Conservation (phyloP, 1,140 invertebrate species). For the Arion vulgaris region DNA sequence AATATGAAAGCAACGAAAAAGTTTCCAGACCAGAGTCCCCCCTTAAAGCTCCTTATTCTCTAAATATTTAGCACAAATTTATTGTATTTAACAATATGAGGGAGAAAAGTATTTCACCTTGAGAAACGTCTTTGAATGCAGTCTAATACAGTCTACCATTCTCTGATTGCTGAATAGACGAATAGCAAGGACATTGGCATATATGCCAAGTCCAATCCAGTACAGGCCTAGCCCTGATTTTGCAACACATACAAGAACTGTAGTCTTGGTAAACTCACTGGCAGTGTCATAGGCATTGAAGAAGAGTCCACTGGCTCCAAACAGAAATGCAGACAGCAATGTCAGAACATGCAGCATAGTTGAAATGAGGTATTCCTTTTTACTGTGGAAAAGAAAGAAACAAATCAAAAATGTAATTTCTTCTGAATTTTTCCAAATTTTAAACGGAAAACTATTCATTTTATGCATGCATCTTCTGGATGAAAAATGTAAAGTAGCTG, state of each 20-base stretch:
- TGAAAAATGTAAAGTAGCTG: too few relatives aligned
- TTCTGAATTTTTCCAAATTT: too few relatives aligned
- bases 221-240: constrained; percentile 64
- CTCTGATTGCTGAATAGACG: constrained; percentile 68
- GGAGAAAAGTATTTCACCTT: constrained; percentile 57
- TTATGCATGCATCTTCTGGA: too few relatives aligned
- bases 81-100: too few relatives aligned
- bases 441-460: too few relatives aligned
- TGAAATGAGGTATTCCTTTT: constrained; percentile 53
- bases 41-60: too few relatives aligned
- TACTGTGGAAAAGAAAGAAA: background rate
- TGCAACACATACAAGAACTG: constrained; percentile 65
- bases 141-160: constrained; percentile 70
- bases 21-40: too few relatives aligned
- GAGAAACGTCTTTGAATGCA: constrained; percentile 72
- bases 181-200: constrained; percentile 64
- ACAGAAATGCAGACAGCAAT: constrained; percentile 54
- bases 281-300: constrained; percentile 68
- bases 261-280: constrained; percentile 63
- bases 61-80: too few relatives aligned
- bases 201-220: constrained; percentile 68
- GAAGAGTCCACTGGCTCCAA: constrained; percentile 56
- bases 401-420: too few relatives aligned
- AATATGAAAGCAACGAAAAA: too few relatives aligned
- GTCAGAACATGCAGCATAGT: constrained; percentile 68